Evolutionary conservation across 2,113 vertebrate species (phyloP), one percentile per base, ranked within the genome.

Genomic region (Spermophilus dauricus): DNA sequence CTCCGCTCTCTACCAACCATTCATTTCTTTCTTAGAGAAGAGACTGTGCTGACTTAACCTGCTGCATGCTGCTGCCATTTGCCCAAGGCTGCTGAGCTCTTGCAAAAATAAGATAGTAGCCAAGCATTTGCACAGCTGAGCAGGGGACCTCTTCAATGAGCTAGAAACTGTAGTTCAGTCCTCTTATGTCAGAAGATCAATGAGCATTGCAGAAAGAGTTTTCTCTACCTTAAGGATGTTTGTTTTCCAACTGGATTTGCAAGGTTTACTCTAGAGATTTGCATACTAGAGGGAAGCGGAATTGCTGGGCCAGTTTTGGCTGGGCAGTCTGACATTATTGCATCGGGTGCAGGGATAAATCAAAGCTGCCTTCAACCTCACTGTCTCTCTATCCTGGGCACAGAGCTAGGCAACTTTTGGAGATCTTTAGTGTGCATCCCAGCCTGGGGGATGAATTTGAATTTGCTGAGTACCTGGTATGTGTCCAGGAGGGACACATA

Each of bases 171-270:
- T 20, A 22, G 67, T 28, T 82, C 20, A 45, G 30, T 82, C 53
- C 26, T 94, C 65, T 32, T 32, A n/a, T 30, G 69, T 67, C 28
- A 58, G 61, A 80, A 94, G 32, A 95, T 17, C 86, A 72, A 4
- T 3, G 48, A n/a, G 24, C 34, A 39, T 48, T 39, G 14, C n/a
- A 93, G 92, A 86, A 86, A 63, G 34, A 87, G 37, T 22, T 96
- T 58, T 87, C 56, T 84, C 69, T 89, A 34, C 48, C 13, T 28
- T 22, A 2, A 2, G 30, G 16, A 61, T 88, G 39, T 94, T 97
- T 97, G 91, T 67, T 95, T 96, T 95, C 82, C 85, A 94, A 97
- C 96, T 67, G 77, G 96, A 85, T 89, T 78, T 94, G 58, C 86
- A 86, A 65, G 61, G 42, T 96, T 96, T 96, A 10, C 42, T 83